A percentile compares a stretch with the other conserved stretches of the same genome.
Conservation (phyloP, 2,113 vertebrate species). For the Crotalus helleri region DNA sequence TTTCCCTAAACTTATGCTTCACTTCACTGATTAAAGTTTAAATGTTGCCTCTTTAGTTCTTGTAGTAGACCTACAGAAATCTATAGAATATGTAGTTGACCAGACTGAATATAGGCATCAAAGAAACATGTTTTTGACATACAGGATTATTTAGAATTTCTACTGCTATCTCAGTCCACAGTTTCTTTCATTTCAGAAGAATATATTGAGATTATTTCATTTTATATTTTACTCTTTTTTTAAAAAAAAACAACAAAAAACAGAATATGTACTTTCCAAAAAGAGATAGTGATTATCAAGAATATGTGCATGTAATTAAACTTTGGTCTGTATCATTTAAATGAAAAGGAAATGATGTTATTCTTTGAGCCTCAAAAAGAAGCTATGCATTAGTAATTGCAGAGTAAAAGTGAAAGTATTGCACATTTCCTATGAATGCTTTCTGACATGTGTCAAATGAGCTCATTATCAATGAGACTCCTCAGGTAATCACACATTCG, state of each 20-base stretch:
- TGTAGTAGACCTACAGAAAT: background rate
- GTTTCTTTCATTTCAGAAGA: constrained; percentile 10
- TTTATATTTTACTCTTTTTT: background rate
- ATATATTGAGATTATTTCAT: constrained; percentile 13
- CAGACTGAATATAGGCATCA: background rate
- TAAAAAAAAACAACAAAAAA: too few relatives aligned
- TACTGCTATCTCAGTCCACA: background rate
- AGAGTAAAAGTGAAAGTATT: constrained; percentile 1
- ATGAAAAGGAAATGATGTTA: constrained; percentile 20
- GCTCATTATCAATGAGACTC: constrained; percentile 19
- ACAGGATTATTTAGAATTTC: background rate
- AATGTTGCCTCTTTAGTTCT: background rate
- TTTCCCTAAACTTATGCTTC: background rate
- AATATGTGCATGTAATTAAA: constrained; percentile 18
- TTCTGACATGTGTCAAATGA: constrained; percentile 17
- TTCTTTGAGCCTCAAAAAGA: constrained; percentile 28
- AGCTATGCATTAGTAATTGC: constrained; percentile 28
- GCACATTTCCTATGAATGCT: constrained; percentile 13
- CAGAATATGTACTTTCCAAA: constrained; percentile 10
- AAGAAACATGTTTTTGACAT: constrained; percentile 2
- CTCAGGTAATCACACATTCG: constrained; percentile 21
- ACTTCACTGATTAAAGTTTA: background rate
- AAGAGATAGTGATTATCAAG: constrained; percentile 31
- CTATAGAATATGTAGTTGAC: background rate
- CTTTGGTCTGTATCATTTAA: constrained; percentile 17